phyloP scores from a whole-genome alignment of 2,797 vertebrate genomes.

The Salarias fasciatus region DNA sequence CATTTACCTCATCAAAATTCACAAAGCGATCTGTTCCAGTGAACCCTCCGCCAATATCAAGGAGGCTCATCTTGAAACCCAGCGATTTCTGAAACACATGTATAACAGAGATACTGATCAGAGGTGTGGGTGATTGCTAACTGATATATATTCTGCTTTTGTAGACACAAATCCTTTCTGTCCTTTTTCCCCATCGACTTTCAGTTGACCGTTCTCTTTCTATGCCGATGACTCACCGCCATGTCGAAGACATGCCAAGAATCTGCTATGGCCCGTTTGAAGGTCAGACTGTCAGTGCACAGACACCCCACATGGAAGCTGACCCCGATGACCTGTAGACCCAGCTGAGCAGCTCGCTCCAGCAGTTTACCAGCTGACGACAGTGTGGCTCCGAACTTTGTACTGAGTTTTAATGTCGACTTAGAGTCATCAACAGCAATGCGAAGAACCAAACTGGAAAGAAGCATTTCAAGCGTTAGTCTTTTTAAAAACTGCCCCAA shows the following conservation, averaged over 20 bases:
- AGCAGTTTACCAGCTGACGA: slow-evolving; percentile 27
- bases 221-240: slow-evolving; percentile 51
- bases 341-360: slow-evolving; percentile 30
- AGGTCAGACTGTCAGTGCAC: slow-evolving; percentile 65
- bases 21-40: background rate
- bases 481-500: background rate
- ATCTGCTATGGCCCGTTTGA: slow-evolving; percentile 72
- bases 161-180: too few species aligned
- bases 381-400: slow-evolving; percentile 56
- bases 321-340: slow-evolving; percentile 49
- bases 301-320: slow-evolving; percentile 80
- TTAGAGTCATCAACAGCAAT: slow-evolving; percentile 48
- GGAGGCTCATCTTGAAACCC: background rate
- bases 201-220: too few species aligned
- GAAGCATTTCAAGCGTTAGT: background rate
- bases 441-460: slow-evolving; percentile 48
- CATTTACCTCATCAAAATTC: background rate
- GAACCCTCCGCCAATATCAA: background rate
- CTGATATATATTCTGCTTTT: too few species aligned
- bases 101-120: too few species aligned
- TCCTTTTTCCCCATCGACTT: too few species aligned
- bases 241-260: slow-evolving; percentile 82
- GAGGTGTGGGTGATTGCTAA: too few species aligned
- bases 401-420: background rate
- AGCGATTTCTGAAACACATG: background rate